phyloP scores from a whole-genome alignment of 2,113 vertebrate genomes.

The Tapirus terrestris region DNA sequence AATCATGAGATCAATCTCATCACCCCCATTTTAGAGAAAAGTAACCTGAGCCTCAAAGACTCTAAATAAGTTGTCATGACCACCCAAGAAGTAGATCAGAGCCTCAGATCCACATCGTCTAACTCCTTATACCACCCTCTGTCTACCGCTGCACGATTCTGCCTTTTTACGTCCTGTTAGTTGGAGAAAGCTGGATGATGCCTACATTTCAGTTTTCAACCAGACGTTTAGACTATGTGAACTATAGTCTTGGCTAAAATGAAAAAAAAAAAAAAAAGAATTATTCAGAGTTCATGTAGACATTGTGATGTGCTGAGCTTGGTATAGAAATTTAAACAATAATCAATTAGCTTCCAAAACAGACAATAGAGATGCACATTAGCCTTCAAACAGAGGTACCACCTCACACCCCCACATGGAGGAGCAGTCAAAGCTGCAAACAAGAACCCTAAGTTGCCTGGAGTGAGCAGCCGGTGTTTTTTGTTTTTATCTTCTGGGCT shows the following conservation, averaged over 20 bases:
- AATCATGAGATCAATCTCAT: background rate
- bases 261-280: background rate
- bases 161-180: background rate
- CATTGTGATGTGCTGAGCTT: background rate
- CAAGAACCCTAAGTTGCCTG: background rate
- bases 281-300: background rate
- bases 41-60: constrained; percentile 13
- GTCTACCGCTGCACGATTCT: background rate
- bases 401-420: background rate
- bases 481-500: background rate
- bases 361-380: background rate
- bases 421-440: background rate
- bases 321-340: background rate
- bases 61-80: background rate
- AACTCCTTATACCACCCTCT: background rate
- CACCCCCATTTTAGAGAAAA: background rate
- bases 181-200: background rate
- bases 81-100: background rate
- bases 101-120: background rate
- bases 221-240: constrained; percentile 19
- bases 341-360: background rate
- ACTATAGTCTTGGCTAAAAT: background rate
- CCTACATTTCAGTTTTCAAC: constrained; percentile 4
- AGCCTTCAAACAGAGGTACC: background rate
- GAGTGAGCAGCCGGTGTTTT: background rate